phyloP scores from a whole-genome alignment of 1,140 invertebrate species.

The Lepidurus apus region DNA sequence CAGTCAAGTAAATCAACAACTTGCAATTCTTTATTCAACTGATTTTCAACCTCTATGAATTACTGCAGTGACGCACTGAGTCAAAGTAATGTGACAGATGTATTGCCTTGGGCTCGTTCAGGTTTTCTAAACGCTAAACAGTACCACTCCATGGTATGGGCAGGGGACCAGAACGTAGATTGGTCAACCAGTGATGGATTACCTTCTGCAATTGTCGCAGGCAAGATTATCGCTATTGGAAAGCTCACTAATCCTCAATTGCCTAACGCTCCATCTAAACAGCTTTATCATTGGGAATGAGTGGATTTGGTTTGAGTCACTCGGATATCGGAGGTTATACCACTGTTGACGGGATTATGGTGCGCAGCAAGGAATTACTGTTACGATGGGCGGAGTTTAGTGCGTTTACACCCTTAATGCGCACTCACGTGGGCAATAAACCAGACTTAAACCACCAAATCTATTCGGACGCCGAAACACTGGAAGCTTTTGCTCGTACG shows the following conservation, averaged over 20 bases:
- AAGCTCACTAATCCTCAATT: neutral
- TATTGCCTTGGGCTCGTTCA: slow-evolving; percentile 44
- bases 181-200: slow-evolving; percentile 44
- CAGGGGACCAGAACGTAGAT: slow-evolving; percentile 48
- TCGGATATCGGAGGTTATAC: slow-evolving; percentile 49
- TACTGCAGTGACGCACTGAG: slow-evolving; percentile 42
- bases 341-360: slow-evolving; percentile 39
- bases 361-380: slow-evolving; percentile 43
- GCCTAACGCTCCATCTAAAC: slow-evolving; percentile 30
- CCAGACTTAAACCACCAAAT: slow-evolving; percentile 44
- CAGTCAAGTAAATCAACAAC: slow-evolving; percentile 28
- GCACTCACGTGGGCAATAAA: slow-evolving; percentile 47
- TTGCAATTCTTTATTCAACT: neutral
- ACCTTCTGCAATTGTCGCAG: slow-evolving; percentile 42
- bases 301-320: slow-evolving; percentile 45
- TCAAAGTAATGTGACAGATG: slow-evolving; percentile 39
- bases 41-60: neutral
- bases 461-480: slow-evolving; percentile 41
- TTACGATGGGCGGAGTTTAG: slow-evolving; percentile 47
- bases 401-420: slow-evolving; percentile 46
- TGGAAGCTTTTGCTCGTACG: slow-evolving; percentile 42
- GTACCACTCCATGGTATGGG: slow-evolving; percentile 44
- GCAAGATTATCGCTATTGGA: neutral
- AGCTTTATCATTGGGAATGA: slow-evolving; percentile 43
- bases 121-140: slow-evolving; percentile 42